Evolutionary conservation across 2,797 vertebrate species (phyloP), one percentile per base, ranked within the genome.

Genomic region (Agapornis canus): DNA sequence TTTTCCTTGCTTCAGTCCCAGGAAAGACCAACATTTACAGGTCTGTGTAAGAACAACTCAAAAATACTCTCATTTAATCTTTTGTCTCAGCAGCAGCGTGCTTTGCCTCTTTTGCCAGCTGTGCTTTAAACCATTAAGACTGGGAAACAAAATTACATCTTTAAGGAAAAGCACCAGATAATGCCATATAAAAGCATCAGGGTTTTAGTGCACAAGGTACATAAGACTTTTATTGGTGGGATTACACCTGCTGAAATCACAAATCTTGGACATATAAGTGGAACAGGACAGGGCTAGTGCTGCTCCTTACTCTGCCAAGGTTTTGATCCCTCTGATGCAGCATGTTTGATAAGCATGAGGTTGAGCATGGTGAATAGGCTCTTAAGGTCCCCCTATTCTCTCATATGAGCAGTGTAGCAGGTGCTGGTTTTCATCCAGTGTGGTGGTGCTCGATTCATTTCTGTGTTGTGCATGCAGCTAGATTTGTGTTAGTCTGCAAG

Each of bases 301-400:
- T 66, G 52, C n/a, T 68, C 32, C 26, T n/a, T 68, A 12, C 0
- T 9, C 70, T 39, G 65, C n/a, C 14, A 49, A 40, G 35, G 31
- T 27, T 37, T 32, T 54, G 59, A 48, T 40, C 61, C 20, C 47
- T 26, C 29, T 63, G 51, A 29, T 6, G 54, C 49, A 37, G 57
- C 19, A 10, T 4, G 19, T 39, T 52, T 43, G 35, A 27, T 25
- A 25, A 73, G n/a, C 10, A 7, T 9, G 17, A 43, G 29, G n/a
- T 13, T 13, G 3, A 16, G 32, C 15, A 4, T 0, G 6, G 12
- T 22, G 14, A 35, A 7, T 3, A 20, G 37, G 21, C 16, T 88
- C 12, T 1, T 21, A 10, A 43, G 26, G 26, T 13, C 4, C 10
- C 43, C 3, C 0, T 20, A 7, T 26, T 40, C 22, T 82, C 17